Evolutionary conservation across 2,888 invertebrate species (phyloP), one percentile per base, ranked within the genome.

Genomic region (Branchellion lobata): DNA sequence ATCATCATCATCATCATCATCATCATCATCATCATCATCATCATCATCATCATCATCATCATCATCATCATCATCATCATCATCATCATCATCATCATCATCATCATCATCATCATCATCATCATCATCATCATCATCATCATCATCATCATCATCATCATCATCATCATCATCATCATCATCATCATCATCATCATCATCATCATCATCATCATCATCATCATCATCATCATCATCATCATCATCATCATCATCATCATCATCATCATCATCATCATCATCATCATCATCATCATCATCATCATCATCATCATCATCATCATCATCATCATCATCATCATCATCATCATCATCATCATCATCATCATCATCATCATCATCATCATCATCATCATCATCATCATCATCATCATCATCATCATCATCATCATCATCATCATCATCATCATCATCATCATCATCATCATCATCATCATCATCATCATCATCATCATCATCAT

Each of bases 1-100:
- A 65, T 65, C 65, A 65, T 65, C 65, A 65, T 65, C 65, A 65
- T 65, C 65, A 65, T 65, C 24, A 57, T 65, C 65, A 65, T 65
- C 65, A 65, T 65, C 65, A 65, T 65, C 65, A 65, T 65, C 65
- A 65, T 65, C 65, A 65, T 65, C 65, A 65, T 65, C 65, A 65
- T 65, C 65, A 65, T 65, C 65, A 65, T 65, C 65, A 65, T 65
- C 65, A 65, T 65, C 65, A 65, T 65, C 24, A 57, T 65, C 65
- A 65, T 65, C 65, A 65, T 65, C 65, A 65, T 65, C 65, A 65
- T 65, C 65, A 65, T 65, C 65, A 65, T 65, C 65, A 65, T 65
- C 65, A 65, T 65, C 65, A 65, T 65, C 65, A 65, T 65, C 65
- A 65, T 65, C 65, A 65, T 65, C 65, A 65, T 65, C 24, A 57